A percentile compares a stretch with the other conserved stretches of the same genome.
These are phyloP conservation scores for Melanotaenia trifasciata DNA, from an alignment of 2,797 vertebrate genomes.

Conservation along the genomic window DNA sequence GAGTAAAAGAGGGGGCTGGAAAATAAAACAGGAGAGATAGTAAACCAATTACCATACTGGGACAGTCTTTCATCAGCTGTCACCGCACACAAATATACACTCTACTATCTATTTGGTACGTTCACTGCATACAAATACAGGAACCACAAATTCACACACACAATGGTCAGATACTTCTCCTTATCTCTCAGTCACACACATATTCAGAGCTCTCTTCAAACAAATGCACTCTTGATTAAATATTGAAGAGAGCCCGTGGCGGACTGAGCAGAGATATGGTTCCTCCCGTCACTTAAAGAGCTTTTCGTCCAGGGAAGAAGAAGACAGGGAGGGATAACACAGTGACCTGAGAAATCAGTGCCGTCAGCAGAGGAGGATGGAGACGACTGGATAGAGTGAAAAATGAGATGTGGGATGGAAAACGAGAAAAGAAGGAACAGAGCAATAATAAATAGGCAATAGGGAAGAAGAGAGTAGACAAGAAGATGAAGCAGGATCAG, in stretches of 20 bases:
- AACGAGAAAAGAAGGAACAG: constrained; percentile 12
- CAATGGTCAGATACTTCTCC: constrained; percentile 45
- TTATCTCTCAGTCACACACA: constrained; percentile 69
- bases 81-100: constrained; percentile 52
- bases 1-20: constrained; percentile 28
- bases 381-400: constrained; percentile 1
- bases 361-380: constrained; percentile 9
- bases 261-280: constrained; percentile 63
- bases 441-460: constrained; percentile 10
- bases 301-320: constrained; percentile 21
- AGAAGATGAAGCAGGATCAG: constrained; percentile 19
- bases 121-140: constrained; percentile 57
- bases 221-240: constrained; percentile 81
- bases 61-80: constrained; percentile 76
- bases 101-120: constrained; percentile 34
- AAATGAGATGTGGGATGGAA: not conserved
- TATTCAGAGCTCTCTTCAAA: constrained; percentile 75
- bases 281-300: constrained; percentile 57
- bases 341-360: constrained; percentile 7
- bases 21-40: constrained; percentile 43
- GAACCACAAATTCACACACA: constrained; percentile 44
- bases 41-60: constrained; percentile 62
- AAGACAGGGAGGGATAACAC: constrained; percentile 10
- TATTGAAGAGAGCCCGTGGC: constrained; percentile 80
- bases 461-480: constrained; percentile 1